Conservation (phyloP, 2,113 vertebrate genomes). For the Rallus limicola region DNA sequence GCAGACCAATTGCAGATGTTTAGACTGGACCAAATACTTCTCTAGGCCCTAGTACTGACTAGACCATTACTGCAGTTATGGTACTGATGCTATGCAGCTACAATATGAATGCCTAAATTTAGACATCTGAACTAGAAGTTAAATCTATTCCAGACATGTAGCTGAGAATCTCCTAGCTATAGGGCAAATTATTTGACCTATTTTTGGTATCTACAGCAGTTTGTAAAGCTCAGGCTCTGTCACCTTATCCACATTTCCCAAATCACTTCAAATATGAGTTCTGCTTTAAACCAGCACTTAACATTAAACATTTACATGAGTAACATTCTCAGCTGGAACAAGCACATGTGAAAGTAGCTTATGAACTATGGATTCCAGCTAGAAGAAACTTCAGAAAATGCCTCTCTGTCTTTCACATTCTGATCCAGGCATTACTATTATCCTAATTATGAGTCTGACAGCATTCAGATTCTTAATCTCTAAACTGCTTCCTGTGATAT, state of each 20-base stretch:
- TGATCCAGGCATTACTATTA: background rate
- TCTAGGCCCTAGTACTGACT: background rate
- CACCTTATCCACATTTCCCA: background rate
- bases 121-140: background rate
- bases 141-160: background rate
- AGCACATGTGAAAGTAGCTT: background rate
- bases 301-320: background rate
- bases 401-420: background rate
- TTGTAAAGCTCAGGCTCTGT: background rate
- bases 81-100: background rate
- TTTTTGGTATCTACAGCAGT: background rate
- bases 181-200: background rate
- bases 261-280: background rate
- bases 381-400: background rate
- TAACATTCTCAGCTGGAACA: background rate
- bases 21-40: background rate
- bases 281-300: background rate
- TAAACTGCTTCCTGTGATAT: background rate
- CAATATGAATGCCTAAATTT: background rate
- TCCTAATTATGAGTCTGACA: background rate
- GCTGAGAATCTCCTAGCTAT: background rate
- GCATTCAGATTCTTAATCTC: background rate
- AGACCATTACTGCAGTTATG: background rate
- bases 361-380: background rate
- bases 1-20: background rate